A percentile compares a stretch with the other conserved stretches of the same genome.
These are phyloP conservation scores for Vanessa atalanta DNA, from an alignment of 1,140 invertebrate species.

Conservation along the genomic window DNA sequence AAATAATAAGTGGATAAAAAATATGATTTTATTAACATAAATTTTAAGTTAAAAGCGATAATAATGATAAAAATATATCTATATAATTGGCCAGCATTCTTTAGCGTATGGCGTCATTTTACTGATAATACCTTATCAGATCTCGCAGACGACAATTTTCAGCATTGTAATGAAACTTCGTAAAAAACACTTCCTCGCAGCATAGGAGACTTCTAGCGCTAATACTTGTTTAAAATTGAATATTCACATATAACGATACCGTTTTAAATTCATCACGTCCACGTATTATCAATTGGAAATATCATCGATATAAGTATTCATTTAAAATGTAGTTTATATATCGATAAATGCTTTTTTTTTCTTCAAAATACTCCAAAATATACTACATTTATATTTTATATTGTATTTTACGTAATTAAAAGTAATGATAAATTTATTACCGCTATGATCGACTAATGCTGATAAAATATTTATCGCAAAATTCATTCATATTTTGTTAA, in stretches of 20 bases:
- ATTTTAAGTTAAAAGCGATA: background rate
- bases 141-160: slow-evolving; percentile 7
- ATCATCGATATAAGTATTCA: too few species aligned
- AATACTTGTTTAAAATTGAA: too few species aligned
- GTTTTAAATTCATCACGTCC: too few species aligned
- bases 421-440: too few species aligned
- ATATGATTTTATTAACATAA: background rate
- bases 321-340: too few species aligned
- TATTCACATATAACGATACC: too few species aligned
- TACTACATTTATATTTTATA: too few species aligned
- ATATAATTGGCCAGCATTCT: background rate
- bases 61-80: background rate
- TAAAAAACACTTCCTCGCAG: background rate
- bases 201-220: background rate
- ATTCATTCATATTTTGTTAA: background rate
- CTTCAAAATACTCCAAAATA: too few species aligned
- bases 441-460: background rate
- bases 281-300: too few species aligned
- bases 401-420: too few species aligned
- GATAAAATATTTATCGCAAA: background rate
- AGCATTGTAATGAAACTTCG: background rate
- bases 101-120: slow-evolving; percentile 13
- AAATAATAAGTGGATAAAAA: too few species aligned
- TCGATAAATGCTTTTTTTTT: too few species aligned
- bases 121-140: slow-evolving; percentile 21